Evolutionary conservation across 37 sponge, comb jelly and placozoan species (phyloP).

Genomic region (Chondrilla cf. caribensis): DNA sequence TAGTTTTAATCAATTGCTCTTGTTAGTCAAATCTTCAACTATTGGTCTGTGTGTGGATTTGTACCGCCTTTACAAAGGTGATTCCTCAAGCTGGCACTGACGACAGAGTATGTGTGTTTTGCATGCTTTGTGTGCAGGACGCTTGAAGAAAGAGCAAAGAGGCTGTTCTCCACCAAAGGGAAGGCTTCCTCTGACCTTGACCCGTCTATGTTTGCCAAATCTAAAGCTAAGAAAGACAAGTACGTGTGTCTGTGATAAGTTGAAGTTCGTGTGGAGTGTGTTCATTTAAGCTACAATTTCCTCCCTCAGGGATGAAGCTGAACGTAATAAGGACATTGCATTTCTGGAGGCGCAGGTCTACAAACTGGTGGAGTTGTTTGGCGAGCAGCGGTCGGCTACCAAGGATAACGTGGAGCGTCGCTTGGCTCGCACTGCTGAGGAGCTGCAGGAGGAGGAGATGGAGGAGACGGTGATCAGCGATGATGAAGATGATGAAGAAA

Average conservation of each 20-base stretch:
- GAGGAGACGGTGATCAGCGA: conserved; percentile 48
- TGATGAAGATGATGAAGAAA: conserved; percentile 77
- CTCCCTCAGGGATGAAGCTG: conserved; percentile 32
- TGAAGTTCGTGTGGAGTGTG: no score
- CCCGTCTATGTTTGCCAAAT: conserved; percentile 78
- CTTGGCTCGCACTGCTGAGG: conserved; percentile 95
- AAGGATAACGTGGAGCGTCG: conserved; percentile 94
- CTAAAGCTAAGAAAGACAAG: conserved; percentile 40
- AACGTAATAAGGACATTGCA: conserved; percentile 76
- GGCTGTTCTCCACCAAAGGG: conserved; percentile 88
- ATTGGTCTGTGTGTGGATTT: not conserved
- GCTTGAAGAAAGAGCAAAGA: conserved; percentile 82
- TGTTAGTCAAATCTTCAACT: no score
- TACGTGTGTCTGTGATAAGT: not conserved
- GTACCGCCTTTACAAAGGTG: not conserved
- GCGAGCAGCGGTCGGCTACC: conserved; percentile 88
- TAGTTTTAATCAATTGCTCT: no score
- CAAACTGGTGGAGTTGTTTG: conserved; percentile 71
- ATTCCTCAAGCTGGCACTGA: not conserved
- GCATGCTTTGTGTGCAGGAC: conserved; percentile 46
- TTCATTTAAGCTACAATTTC: no score
- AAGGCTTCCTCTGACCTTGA: conserved; percentile 48
- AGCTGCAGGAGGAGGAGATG: conserved; percentile 74
- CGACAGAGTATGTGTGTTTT: not conserved
- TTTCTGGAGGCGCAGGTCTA: conserved; percentile 86